Evolutionary conservation across 2,888 invertebrate species (phyloP), one percentile per base, ranked within the genome.

Genomic region (Torymus tubicola): DNA sequence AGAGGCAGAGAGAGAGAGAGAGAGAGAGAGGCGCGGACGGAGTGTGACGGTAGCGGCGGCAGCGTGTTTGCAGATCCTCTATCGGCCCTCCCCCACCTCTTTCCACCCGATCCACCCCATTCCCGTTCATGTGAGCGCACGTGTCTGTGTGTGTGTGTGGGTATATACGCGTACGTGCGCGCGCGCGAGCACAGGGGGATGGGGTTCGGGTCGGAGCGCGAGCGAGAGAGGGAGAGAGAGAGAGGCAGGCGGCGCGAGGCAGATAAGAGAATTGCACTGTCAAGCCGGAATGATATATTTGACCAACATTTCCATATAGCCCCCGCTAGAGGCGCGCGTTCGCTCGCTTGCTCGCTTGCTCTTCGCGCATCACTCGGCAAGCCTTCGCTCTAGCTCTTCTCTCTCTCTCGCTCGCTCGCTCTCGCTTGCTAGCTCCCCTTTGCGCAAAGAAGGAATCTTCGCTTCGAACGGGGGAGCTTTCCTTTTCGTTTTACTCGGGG

Each of bases 221-320:
- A 67, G 82, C 65, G 75, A 50, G 61, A 10, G 53, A 70, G 82
- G 64, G 77, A 52, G 55, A 14, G 21, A 21, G 69, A 70, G 81
- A 83, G 83, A 83, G 83, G 82, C 78, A 82, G 84, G 84, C 82
- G 83, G 83, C 81, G 82, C 81, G 71, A 81, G 81, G 76, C 84
- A 94, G 95, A 95, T 95, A 95, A 95, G 95, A 95, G 95, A 95
- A 95, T 95, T 95, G 95, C 95, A 95, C 95, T 95, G 95, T 95
- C 95, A 95, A 94, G 93, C 94, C 94, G 92, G 95, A 95, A 95
- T 95, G 95, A 95, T 95, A 95, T 95, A 95, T 95, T 95, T 95
- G 95, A 95, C 95, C 95, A 95, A 94, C 82, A 82, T 82, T 82
- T 82, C 82, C 82, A 82, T 82, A 82, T 42, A 82, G 67, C 80